A percentile compares a stretch with the other conserved stretches of the same genome.
Evolutionary conservation across 2,888 invertebrate genomes (phyloP).

Genomic region (Palloptera scutellata): DNA sequence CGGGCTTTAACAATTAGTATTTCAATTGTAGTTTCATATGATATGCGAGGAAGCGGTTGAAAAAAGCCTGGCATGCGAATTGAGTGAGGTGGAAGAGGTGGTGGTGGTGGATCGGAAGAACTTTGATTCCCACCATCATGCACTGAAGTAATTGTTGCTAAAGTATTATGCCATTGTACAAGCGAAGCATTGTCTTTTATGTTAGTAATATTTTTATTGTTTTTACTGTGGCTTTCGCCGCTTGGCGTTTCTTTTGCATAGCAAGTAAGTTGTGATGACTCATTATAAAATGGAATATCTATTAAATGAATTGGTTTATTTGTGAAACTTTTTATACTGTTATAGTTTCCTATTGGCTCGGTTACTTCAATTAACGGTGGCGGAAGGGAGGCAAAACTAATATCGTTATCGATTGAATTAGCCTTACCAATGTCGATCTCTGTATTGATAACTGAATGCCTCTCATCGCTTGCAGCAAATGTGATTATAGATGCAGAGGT

Average conservation of each 20-base stretch:
- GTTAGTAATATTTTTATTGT: slow-evolving; percentile 45
- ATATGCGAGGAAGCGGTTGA: slow-evolving; percentile 62
- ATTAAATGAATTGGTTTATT: slow-evolving; percentile 21
- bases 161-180: slow-evolving; percentile 57
- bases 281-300: slow-evolving; percentile 51
- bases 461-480: no score
- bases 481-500: no score
- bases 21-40: slow-evolving; percentile 63
- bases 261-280: slow-evolving; percentile 42
- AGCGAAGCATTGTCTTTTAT: slow-evolving; percentile 59
- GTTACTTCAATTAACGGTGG: not conserved
- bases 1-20: slow-evolving; percentile 61
- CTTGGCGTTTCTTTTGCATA: slow-evolving; percentile 13
- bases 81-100: slow-evolving; percentile 57
- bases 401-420: no score
- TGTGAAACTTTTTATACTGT: slow-evolving; percentile 16
- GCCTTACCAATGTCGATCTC: no score
- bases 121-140: slow-evolving; percentile 42
- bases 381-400: no score
- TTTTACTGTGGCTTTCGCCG: not conserved
- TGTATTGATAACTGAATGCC: no score
- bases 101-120: slow-evolving; percentile 48
- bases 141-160: slow-evolving; percentile 43
- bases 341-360: slow-evolving; percentile 37
- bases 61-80: slow-evolving; percentile 64